These are phyloP conservation scores for Heliconius hortense DNA, from an alignment of 2,888 invertebrate genomes.

Conservation along the genomic window DNA sequence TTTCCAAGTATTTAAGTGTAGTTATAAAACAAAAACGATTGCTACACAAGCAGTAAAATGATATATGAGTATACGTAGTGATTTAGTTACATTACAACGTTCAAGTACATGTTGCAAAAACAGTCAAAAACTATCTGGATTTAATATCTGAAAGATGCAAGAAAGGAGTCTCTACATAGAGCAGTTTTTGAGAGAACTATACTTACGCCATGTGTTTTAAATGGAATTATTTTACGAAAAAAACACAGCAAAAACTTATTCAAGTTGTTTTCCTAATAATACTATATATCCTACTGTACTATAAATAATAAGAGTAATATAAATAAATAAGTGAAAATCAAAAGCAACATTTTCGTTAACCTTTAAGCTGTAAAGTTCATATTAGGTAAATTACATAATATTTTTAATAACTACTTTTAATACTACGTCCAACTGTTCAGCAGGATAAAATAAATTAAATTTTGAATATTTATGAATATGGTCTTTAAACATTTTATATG, in stretches of 20 bases:
- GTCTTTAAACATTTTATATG: not conserved
- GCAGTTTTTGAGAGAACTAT: too few species aligned
- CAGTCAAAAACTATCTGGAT: too few species aligned
- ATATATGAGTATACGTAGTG: too few species aligned
- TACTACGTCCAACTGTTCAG: not conserved
- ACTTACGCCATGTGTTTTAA: not conserved
- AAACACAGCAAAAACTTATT: not conserved
- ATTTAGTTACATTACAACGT: not conserved
- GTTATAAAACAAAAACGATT: not conserved
- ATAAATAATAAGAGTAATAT: too few species aligned
- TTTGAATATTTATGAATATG: not conserved
- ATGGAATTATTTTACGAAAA: not conserved
- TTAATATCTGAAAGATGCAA: too few species aligned
- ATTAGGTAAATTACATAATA: not conserved
- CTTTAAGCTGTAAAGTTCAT: not conserved
- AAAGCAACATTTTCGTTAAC: not conserved
- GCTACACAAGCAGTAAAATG: not conserved
- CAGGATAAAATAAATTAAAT: too few species aligned
- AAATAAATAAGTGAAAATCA: not conserved
- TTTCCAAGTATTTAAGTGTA: too few species aligned
- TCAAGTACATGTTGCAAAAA: not conserved
- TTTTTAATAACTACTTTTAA: not conserved
- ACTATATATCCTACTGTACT: not conserved
- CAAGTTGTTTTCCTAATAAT: not conserved
- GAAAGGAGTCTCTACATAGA: too few species aligned